A percentile compares a stretch with the other conserved stretches of the same genome.
Conservation (phyloP, 2,113 vertebrate genomes). For the Malurus alboscapulatus region DNA sequence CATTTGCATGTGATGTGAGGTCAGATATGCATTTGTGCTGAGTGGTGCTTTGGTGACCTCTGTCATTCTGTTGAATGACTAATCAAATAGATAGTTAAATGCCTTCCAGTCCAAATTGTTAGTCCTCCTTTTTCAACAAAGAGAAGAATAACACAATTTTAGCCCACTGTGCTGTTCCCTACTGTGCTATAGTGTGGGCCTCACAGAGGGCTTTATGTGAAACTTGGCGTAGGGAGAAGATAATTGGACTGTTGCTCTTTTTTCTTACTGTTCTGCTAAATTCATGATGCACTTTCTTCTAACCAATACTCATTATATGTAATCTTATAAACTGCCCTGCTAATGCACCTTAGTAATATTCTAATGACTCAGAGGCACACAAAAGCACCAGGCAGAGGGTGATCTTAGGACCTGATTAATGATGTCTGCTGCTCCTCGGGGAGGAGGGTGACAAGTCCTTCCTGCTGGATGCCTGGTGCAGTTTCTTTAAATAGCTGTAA, state of each 20-base stretch:
- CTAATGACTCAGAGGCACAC: not conserved
- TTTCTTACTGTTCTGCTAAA: not conserved
- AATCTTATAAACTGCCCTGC: conserved; percentile 30
- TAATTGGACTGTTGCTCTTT: conserved; percentile 53
- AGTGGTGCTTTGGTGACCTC: conserved; percentile 9
- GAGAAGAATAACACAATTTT: conserved; percentile 43
- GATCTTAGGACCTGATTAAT: not conserved
- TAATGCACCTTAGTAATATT: not conserved
- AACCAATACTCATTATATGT: not conserved
- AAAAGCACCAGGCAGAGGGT: not conserved
- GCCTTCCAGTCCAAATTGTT: conserved; percentile 31
- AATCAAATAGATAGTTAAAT: conserved; percentile 55
- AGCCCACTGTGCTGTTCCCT: conserved; percentile 37
- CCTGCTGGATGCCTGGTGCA: not conserved
- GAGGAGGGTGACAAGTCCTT: not conserved
- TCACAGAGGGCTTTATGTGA: conserved; percentile 1
- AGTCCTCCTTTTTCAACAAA: conserved; percentile 4
- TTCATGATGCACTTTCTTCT: conserved; percentile 36
- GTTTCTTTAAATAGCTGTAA: conserved; percentile 5
- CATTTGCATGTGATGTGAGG: not conserved
- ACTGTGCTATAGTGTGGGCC: conserved; percentile 41
- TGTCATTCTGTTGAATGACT: not conserved
- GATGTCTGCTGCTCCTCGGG: not conserved
- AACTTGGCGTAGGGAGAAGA: not conserved
- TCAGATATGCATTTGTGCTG: not conserved